A percentile compares a stretch with the other conserved stretches of the same genome.
Evolutionary conservation across 1,140 invertebrate genomes (phyloP).

Genomic region (Neodiprion virginianus): DNA sequence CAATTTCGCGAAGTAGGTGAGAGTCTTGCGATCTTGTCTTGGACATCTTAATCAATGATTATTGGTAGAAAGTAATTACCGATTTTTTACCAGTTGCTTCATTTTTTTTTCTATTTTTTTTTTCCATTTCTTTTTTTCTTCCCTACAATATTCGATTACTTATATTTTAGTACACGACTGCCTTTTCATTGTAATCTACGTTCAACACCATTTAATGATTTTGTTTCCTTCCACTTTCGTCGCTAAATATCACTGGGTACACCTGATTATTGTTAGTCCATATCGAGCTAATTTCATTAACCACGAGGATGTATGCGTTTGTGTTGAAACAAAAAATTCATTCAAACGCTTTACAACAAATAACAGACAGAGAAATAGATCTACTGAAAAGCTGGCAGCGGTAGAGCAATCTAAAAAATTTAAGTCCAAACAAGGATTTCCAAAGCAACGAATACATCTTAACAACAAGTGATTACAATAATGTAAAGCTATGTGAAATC

Average conservation of each 20-base stretch:
- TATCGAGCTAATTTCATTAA: too few species aligned
- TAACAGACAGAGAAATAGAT: too few species aligned
- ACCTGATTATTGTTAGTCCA: background rate
- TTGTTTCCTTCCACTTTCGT: background rate
- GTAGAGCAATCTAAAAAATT: too few species aligned
- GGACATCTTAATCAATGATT: conserved; percentile 2
- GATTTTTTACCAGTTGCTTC: background rate
- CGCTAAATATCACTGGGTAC: background rate
- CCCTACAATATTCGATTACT: background rate
- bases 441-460: too few species aligned
- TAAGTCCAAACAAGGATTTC: too few species aligned
- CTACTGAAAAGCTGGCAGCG: too few species aligned
- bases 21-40: background rate
- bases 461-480: too few species aligned
- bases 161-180: background rate
- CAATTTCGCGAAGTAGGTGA: background rate
- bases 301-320: too few species aligned
- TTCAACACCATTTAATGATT: background rate
- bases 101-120: background rate
- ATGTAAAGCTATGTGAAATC: too few species aligned
- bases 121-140: background rate
- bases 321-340: too few species aligned
- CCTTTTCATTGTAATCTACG: background rate
- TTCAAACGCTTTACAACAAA: too few species aligned
- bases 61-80: background rate